Conservation (phyloP, 1,140 invertebrate genomes). For the Cheumatopsyche charites region DNA sequence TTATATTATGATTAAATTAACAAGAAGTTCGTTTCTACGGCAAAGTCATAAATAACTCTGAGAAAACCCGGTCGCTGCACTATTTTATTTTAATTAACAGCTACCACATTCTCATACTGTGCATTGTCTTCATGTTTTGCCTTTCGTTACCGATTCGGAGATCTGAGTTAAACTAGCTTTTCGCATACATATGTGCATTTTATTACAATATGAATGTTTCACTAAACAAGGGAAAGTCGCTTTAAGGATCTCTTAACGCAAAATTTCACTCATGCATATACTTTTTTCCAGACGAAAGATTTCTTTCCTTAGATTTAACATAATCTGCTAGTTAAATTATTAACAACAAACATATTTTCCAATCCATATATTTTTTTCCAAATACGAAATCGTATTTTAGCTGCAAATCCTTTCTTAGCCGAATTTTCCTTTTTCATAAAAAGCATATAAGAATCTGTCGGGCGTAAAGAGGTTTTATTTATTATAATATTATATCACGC, state of each 20-base stretch:
- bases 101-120: conserved; percentile 11
- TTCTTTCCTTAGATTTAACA: too few relatives aligned
- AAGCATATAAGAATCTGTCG: neutral
- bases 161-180: neutral
- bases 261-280: too few relatives aligned
- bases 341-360: conserved; percentile 4
- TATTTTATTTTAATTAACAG: conserved; percentile 23
- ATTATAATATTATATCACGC: conserved; percentile 12
- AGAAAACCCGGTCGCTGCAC: conserved; percentile 8
- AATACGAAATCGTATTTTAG: neutral
- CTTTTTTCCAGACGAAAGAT: too few relatives aligned
- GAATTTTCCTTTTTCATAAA: conserved; percentile 1
- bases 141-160: conserved; percentile 6
- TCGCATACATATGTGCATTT: neutral
- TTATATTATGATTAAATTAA: neutral
- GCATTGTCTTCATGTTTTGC: conserved; percentile 2
- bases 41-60: conserved; percentile 7
- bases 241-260: too few relatives aligned
- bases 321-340: neutral
- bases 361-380: neutral
- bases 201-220: too few relatives aligned
- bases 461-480: conserved; percentile 1
- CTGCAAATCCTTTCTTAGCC: conserved; percentile 14
- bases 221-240: too few relatives aligned
- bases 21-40: neutral